Base-by-base conservation (phyloP, 2,888 invertebrate species). In the Dicycla oo region DNA sequence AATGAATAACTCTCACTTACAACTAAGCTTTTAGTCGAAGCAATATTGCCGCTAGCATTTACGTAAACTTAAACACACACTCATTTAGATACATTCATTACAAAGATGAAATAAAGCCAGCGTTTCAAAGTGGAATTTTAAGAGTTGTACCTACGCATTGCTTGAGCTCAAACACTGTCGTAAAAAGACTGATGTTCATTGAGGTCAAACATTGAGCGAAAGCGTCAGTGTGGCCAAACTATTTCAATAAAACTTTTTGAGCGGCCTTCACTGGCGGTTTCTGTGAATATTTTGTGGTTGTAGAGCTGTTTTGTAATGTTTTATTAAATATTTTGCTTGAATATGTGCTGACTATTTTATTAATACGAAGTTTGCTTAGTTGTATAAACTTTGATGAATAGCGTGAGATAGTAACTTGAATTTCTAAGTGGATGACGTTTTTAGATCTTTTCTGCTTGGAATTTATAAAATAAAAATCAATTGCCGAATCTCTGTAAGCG, bases 161-260 rank as follows among this genome's bases (percentile, higher is more conserved):
- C 80, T 79, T 86, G 83, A 86, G 87, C 87, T 85, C 83, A 88
- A 90, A 87, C 85, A 84, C 77, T 78, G 83, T 88, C 82, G 84
- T 91, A 90, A 92, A 91, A 82, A 89, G 88, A 73, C 68, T 87
- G 89, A 91, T 90, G 89, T 88, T 88, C 87, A 90, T 63, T 87
- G 87, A 85, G 87, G 86, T 85, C 87, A 85, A 85, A 85, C 82
- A 84, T 86, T 85, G 84, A 86, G 83, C 84, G 80, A 86, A 86
- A 87, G 84, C 84, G 83, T 80, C 75, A 71, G 79, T 73, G 81
- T 79, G 87, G 85, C 83, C 84, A 78, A 93, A 93, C 93, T 93
- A 93, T 93, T 93, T 89, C 91, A 93, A 93, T 93, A 93, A 93
- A 93, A 92, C 86, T 93, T 92, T 88, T 89, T 88, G 86, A 91